Evolutionary conservation across 2,797 vertebrate species (phyloP).

Genomic region (Podarcis siculus): DNA sequence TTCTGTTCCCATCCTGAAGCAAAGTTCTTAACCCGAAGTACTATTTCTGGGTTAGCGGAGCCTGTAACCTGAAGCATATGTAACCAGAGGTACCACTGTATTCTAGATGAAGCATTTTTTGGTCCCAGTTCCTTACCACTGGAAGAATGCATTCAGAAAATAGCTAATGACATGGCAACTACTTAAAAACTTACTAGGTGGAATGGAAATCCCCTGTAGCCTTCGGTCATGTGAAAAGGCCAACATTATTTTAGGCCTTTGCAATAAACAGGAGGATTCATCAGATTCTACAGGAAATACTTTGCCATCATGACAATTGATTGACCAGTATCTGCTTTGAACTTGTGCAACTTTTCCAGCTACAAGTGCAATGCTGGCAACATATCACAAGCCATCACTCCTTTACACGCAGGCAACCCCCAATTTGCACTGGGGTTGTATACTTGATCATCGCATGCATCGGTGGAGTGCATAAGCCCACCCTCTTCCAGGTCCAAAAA

Average conservation of each 20-base stretch:
- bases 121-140: not conserved
- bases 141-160: not conserved
- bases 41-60: no score
- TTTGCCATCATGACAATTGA: not conserved
- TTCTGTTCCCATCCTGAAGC: no score
- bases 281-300: not conserved
- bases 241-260: not conserved
- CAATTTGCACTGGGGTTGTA: no score
- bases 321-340: not conserved
- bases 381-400: not conserved
- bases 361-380: not conserved
- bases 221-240: not conserved
- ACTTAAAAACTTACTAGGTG: not conserved
- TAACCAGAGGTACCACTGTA: no score
- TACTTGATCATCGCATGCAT: no score
- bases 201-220: not conserved
- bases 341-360: not conserved
- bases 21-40: no score
- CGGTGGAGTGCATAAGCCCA: no score
- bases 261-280: not conserved
- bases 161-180: not conserved
- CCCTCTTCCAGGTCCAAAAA: no score
- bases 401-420: no score
- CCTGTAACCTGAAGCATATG: no score
- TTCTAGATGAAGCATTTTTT: not conserved